Base-by-base conservation (phyloP, 2,113 vertebrate genomes). In the Henicopernis longicauda region DNA sequence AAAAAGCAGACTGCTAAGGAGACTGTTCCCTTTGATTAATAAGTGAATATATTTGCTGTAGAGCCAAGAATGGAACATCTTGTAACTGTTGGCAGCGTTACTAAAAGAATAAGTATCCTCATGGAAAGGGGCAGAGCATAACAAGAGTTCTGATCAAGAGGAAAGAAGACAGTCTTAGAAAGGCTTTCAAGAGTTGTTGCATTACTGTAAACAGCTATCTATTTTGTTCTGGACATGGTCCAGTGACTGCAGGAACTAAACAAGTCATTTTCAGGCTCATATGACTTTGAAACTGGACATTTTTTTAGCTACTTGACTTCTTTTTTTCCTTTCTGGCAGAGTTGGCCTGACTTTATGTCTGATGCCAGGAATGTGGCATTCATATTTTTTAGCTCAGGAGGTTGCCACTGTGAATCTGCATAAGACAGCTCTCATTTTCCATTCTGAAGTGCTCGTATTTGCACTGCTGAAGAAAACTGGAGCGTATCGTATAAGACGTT, bases 21-120 rank as follows among this genome's bases (percentile, higher is more conserved):
- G 74, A 88, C 58, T 87, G 74, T 79, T 95, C 47, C 79, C 62
- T 97, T 97, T 96, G 94, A 96, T 97, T 96, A 97, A 91, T 97
- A 97, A 96, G 71, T 95, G 91, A 96, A 78, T 96, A 71, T 95
- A 94, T 93, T 91, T 96, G 78, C 71, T 80, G 45, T 74, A 71
- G 55, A 94, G 90, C 91, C 82, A 97, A 96, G 87, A 95, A 96
- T 95, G 93, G 78, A 96, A 96, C 93, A 96, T 96, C 87, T 95
- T 96, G 91, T 96, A 96, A 90, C 82, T 95, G 67, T 81, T 97
- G 96, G 91, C 94, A 97, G 58, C 9, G 0, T 86, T 82, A 82
- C 81, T 94, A 47, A 81, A 97, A 94, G 74, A 95, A 19, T 93
- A 93, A 95, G 74, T 93, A 83, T 88, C 74, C 52, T 96, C 85